Evolutionary conservation across 2,113 vertebrate species (phyloP).

Genomic region (Thermophis baileyi): DNA sequence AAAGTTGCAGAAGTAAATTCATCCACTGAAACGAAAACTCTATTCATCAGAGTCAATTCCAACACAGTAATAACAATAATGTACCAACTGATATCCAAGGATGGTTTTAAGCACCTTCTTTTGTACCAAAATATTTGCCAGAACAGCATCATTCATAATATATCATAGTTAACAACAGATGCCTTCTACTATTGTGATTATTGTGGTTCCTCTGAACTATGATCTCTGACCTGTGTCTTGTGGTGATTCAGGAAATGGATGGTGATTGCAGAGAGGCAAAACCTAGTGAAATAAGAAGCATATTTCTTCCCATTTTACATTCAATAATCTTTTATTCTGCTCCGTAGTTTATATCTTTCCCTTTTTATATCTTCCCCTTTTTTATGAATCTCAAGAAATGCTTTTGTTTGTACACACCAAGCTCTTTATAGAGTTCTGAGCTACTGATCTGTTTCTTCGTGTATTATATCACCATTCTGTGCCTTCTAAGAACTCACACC

Average conservation of each 20-base stretch:
- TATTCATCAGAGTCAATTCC: neutral
- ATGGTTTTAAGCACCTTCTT: neutral
- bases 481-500: neutral
- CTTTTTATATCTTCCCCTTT: neutral
- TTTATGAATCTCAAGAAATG: neutral
- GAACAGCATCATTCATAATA: neutral
- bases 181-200: neutral
- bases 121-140: neutral
- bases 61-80: neutral
- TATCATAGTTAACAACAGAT: neutral
- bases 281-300: neutral
- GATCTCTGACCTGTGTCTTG: neutral
- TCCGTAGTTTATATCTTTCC: neutral
- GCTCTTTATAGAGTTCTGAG: neutral
- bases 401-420: neutral
- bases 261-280: neutral
- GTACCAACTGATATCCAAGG: neutral
- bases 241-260: neutral
- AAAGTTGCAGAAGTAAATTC: neutral
- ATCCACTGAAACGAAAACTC: neutral
- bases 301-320: neutral
- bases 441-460: neutral
- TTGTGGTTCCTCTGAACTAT: neutral
- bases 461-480: neutral
- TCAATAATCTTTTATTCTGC: neutral